Evolutionary conservation across 2,113 vertebrate genomes (phyloP).

Genomic region (Setophaga petechia): DNA sequence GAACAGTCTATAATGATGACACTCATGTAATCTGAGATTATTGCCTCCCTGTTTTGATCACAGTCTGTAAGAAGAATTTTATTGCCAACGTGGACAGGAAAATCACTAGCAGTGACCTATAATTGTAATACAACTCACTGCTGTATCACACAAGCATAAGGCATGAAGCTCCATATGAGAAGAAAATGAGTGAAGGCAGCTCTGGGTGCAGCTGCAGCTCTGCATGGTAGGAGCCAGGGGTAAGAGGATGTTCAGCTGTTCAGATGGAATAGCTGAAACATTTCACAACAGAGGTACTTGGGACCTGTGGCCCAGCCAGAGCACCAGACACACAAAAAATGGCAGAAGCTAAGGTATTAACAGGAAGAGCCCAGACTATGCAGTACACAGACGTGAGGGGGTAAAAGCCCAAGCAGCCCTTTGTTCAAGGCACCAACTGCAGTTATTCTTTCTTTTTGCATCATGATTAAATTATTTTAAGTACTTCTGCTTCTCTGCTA

Average conservation of each 20-base stretch:
- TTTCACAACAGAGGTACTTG: background rate
- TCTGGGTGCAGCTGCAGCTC: background rate
- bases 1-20: background rate
- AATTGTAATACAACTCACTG: background rate
- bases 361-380: background rate
- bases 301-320: background rate
- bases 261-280: background rate
- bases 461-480: background rate
- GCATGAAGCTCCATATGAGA: background rate
- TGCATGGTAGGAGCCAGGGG: too few species aligned
- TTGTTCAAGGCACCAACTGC: rapidly evolving
- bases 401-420: background rate
- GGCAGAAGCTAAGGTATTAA: background rate
- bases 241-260: background rate
- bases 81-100: background rate
- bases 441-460: background rate
- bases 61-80: background rate
- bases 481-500: too few species aligned
- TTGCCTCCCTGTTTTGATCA: background rate
- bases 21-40: background rate
- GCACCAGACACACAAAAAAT: background rate
- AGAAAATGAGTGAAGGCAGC: too few species aligned
- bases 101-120: background rate
- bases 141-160: rapidly evolving
- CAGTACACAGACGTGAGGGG: background rate